phyloP scores from a whole-genome alignment of 2,888 invertebrate species.

The Pegoplata infirma region DNA sequence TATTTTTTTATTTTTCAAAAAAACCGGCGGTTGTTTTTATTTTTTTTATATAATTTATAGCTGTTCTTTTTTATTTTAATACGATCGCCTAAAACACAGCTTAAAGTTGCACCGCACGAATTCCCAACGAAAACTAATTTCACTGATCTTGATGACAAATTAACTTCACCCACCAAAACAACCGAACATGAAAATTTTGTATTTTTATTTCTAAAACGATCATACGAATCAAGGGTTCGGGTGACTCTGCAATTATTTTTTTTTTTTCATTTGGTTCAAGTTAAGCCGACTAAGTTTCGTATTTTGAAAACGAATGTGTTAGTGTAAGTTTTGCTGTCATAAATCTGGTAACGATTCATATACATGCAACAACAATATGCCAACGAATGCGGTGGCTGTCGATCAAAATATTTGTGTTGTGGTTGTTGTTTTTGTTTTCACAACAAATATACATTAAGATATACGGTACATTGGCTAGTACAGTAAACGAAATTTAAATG shows the following conservation, averaged over 20 bases:
- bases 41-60: constrained; percentile 9
- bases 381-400: constrained; percentile 21
- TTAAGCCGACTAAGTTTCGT: constrained; percentile 41
- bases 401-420: constrained; percentile 31
- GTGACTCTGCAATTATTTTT: constrained; percentile 10
- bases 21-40: constrained; percentile 28
- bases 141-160: constrained; percentile 68
- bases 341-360: constrained; percentile 37
- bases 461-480: constrained; percentile 22
- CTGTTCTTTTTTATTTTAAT: constrained; percentile 16
- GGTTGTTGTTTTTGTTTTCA: not conserved
- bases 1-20: constrained; percentile 2
- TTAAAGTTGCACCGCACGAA: constrained; percentile 65
- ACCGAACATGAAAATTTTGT: constrained; percentile 33
- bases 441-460: not conserved
- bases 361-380: constrained; percentile 6
- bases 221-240: not conserved
- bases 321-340: constrained; percentile 14
- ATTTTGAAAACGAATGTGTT: not conserved
- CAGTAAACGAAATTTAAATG: not conserved
- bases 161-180: constrained; percentile 65
- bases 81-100: constrained; percentile 47
- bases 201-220: constrained; percentile 37
- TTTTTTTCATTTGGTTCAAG: not conserved
- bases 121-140: constrained; percentile 67